phyloP scores from a whole-genome alignment of 2,888 invertebrate species.

The Lottia scabra region DNA sequence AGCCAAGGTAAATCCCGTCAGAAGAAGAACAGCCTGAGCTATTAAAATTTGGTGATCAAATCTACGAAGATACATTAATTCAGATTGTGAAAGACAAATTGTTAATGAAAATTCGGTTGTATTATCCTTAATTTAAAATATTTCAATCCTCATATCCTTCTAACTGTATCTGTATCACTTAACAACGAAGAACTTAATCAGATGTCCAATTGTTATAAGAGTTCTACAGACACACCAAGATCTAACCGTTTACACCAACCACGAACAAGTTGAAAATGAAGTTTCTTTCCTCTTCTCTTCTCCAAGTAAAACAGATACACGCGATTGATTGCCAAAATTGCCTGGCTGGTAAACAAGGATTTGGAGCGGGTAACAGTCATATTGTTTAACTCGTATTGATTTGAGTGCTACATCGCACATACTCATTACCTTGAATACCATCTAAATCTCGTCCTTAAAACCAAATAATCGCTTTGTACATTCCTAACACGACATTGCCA shows the following conservation, averaged over 20 bases:
- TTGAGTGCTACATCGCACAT: background rate
- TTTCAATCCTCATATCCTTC: too few relatives aligned
- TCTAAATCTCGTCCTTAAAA: background rate
- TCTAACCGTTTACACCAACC: background rate
- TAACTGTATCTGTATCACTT: too few relatives aligned
- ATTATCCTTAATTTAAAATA: too few relatives aligned
- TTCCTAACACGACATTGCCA: background rate
- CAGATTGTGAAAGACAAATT: background rate
- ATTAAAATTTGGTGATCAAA: background rate
- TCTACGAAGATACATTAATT: background rate
- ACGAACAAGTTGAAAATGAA: background rate
- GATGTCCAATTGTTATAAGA: too few relatives aligned
- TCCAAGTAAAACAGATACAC: background rate
- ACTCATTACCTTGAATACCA: background rate
- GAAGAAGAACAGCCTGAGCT: background rate
- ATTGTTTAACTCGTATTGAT: background rate
- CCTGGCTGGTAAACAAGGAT: background rate
- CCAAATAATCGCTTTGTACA: background rate
- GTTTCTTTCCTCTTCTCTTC: background rate
- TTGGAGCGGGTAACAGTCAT: background rate
- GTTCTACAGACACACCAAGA: too few relatives aligned
- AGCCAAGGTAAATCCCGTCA: background rate
- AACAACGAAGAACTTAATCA: too few relatives aligned
- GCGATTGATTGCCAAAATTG: constrained; percentile 7
- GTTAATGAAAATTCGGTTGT: too few relatives aligned